Conservation (phyloP, 2,113 vertebrate species). For the Halichoerus grypus region DNA sequence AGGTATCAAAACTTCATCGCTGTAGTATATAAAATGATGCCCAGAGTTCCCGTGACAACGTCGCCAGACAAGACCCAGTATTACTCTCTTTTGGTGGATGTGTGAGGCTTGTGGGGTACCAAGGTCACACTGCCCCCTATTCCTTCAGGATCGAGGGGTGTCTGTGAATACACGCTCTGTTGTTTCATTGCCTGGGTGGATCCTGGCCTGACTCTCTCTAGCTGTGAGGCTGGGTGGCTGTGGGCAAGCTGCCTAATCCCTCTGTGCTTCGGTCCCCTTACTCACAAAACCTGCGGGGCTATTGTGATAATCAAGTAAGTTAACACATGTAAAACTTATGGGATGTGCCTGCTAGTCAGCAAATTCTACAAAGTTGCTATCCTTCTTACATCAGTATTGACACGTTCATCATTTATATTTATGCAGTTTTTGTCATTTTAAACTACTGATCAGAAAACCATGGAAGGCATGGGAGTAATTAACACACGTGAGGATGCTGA, state of each 20-base stretch:
- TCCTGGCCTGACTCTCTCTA: neutral
- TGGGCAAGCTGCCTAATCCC: too few relatives aligned
- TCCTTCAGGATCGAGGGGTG: neutral
- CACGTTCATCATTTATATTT: neutral
- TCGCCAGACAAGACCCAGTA: neutral
- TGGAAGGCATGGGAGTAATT: neutral
- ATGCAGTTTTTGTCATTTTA: neutral
- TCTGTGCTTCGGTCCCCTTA: neutral
- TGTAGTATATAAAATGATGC: neutral
- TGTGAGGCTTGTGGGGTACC: neutral
- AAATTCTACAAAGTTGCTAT: neutral
- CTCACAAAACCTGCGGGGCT: neutral
- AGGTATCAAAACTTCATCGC: neutral
- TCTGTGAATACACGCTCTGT: neutral
- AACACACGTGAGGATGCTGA: neutral
- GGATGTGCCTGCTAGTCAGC: neutral
- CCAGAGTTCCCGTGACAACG: accelerated
- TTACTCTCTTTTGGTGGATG: neutral
- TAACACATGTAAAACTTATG: neutral
- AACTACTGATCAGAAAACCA: neutral
- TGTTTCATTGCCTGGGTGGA: neutral
- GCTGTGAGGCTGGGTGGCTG: neutral
- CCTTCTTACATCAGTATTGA: neutral
- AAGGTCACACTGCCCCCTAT: neutral
- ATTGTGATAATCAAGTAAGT: neutral